Evolutionary conservation across 2,888 invertebrate genomes (phyloP), one percentile per base, ranked within the genome.

Genomic region (Melipona bicolor): DNA sequence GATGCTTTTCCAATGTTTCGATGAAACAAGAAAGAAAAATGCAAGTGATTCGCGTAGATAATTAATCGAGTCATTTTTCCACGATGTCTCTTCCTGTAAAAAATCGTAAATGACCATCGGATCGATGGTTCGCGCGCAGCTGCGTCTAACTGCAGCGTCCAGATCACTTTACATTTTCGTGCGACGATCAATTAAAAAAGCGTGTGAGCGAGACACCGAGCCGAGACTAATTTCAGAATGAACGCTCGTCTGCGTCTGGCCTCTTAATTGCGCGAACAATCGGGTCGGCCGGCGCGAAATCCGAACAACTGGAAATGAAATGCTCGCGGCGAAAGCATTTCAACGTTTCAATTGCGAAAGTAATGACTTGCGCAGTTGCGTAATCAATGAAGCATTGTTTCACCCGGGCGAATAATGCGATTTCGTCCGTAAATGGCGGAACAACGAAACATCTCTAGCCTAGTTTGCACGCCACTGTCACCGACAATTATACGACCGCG

Each of bases 401-500:
- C 77, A 32, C 72, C 27, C 77, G n/a, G 36, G 43, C 80, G 77
- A 32, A 61, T 77, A 81, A 81, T 52, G 71, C 77, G 71, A 81
- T 81, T 81, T 81, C 81, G 49, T 43, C 71, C 77, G 65, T 72
- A 77, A 77, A 81, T 68, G 81, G 77, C n/a, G 21, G 21, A 77
- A 49, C 77, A 54, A 71, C 59, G 81, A 71, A 72, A 81, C 62
- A 73, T 78, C 76, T 81, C 59, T 71, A 72, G 67, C 81, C 81
- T 71, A 72, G 81, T 81, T 81, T 81, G 71, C 81, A 62, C 59
- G 69, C 69, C 19, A 70, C 79, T 81, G 81, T 77, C 77, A 54
- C 61, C 32, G 81, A 77, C 71, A 81, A 81, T 77, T 81, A 36
- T 36, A 81, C 77, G 65, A 24, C 13, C 61, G 43, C 13, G 52